Base-by-base conservation (phyloP, 2,888 invertebrate species). In the Drosophila kambysellisi region DNA sequence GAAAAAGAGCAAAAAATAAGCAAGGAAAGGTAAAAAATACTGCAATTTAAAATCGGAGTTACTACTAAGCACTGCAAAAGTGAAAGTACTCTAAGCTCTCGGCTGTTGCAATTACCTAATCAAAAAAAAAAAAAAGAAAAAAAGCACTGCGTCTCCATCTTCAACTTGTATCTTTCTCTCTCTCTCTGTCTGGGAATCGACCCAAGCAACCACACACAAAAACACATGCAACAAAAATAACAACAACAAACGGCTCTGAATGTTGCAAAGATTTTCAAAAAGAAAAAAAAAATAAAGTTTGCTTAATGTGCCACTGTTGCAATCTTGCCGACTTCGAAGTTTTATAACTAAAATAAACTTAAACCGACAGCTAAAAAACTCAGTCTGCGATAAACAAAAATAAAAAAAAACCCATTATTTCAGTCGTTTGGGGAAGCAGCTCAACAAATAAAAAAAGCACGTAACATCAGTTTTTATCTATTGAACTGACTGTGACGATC, bases 291-390 rank as follows among this genome's bases (percentile, higher is more conserved):
- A 67, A 69, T 70, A 82, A 74, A 60, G 65, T 70, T 60, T 52
- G 48, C 70, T 73, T 90, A 81, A 85, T 85, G 84, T 70, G 64
- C 82, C 79, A 90, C 90, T 85, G 84, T 85, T 85, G 91, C 88
- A 86, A 86, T 72, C 46, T 25, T 48, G 54, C 41, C 68, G 50
- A 71, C 69, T 59, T 48, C 70, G 37, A 52, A 57, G 71, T 59
- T 79, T 76, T 85, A 77, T 85, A 80, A 74, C 76, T 57, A 50
- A 63, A 65, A 67, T 63, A 48, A 68, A 62, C 64, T 57, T 64
- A 72, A 65, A 67, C 73, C 69, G 72, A 71, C 60, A 74, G 74
- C 54, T 41, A 20, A 64, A 61, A 62, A 57, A 54, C 11, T 32
- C 58, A 17, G 37, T 66, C 39, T 43, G 20, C 30, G 59, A 76